phyloP scores from a whole-genome alignment of 1,140 invertebrate species.

The Schlechtendalia chinensis region DNA sequence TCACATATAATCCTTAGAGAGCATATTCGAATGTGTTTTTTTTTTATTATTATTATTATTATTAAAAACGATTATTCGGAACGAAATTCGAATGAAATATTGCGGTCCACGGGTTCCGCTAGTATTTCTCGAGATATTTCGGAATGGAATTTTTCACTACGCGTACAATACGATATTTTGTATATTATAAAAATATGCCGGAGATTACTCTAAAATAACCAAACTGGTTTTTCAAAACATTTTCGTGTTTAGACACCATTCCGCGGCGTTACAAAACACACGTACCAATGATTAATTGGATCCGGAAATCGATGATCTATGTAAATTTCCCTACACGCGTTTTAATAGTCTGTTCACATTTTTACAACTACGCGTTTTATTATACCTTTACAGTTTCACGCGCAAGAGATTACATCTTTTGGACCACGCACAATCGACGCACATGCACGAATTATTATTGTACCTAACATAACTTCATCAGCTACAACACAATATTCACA shows the following conservation, averaged over 20 bases:
- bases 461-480: no score
- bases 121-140: neutral
- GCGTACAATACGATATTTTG: neutral
- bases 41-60: no score
- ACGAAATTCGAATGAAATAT: neutral
- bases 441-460: no score
- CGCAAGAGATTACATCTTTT: no score
- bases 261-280: neutral
- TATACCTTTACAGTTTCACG: neutral
- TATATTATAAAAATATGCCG: neutral
- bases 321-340: slow-evolving; percentile 21
- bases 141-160: neutral
- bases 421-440: no score
- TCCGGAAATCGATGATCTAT: slow-evolving; percentile 47
- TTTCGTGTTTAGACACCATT: slow-evolving; percentile 30
- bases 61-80: no score
- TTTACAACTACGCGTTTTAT: neutral
- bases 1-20: no score
- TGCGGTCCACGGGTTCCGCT: neutral
- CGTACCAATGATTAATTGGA: slow-evolving; percentile 37
- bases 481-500: no score
- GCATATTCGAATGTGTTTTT: no score
- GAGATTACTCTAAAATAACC: slow-evolving; percentile 16
- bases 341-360: neutral
- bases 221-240: slow-evolving; percentile 17